These are phyloP conservation scores for Cyclura pinguis DNA, from an alignment of 2,797 vertebrate genomes.

Conservation along the genomic window DNA sequence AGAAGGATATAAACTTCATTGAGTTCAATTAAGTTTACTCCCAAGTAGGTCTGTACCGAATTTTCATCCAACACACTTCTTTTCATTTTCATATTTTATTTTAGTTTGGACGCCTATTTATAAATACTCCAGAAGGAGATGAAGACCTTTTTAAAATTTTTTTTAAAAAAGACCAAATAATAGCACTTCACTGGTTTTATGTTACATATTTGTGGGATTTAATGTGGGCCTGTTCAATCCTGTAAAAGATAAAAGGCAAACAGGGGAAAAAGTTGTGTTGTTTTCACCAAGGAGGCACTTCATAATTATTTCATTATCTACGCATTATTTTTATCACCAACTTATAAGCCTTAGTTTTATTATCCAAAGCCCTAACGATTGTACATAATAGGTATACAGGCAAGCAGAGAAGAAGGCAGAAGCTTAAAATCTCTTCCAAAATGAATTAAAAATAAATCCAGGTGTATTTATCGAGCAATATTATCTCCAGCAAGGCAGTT, in stretches of 20 bases:
- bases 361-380: slow-evolving; percentile 31
- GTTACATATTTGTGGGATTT: slow-evolving; percentile 6
- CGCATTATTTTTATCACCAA: slow-evolving; percentile 51
- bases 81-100: neutral
- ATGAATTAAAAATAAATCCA: slow-evolving; percentile 67
- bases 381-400: slow-evolving; percentile 47
- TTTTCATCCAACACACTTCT: neutral
- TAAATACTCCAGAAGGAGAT: neutral
- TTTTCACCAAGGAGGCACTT: slow-evolving; percentile 41
- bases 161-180: slow-evolving; percentile 18
- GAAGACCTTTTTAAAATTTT: neutral
- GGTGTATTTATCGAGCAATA: slow-evolving; percentile 52
- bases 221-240: slow-evolving; percentile 40
- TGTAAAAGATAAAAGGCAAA: neutral
- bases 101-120: neutral
- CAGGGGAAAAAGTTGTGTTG: slow-evolving; percentile 18
- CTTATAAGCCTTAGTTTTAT: slow-evolving; percentile 45
- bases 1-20: neutral
- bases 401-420: slow-evolving; percentile 19
- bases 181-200: slow-evolving; percentile 31
- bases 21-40: neutral
- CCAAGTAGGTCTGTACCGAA: neutral
- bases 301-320: slow-evolving; percentile 60
- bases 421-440: slow-evolving; percentile 40
- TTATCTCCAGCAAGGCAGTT: slow-evolving; percentile 53